Evolutionary conservation across 2,888 invertebrate genomes (phyloP), one percentile per base, ranked within the genome.

Genomic region (Stegophylla sp.): DNA sequence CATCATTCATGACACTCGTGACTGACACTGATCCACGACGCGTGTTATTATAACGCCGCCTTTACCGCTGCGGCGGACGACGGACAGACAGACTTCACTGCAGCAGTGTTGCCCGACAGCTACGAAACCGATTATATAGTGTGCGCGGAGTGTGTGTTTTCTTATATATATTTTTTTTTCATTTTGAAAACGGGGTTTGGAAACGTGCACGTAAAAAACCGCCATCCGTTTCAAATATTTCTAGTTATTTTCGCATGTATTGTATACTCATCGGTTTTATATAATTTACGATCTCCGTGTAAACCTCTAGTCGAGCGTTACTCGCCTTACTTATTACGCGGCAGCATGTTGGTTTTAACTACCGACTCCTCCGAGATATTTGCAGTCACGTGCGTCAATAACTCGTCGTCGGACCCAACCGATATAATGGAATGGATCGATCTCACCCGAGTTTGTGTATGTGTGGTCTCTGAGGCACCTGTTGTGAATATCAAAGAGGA

Each of bases 1-100:
- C 79, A 61, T 77, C 77, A 77, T 77, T 77, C 77, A 34, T 69
- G 79, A 79, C 79, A 41, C n/a, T 28, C 63, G 45, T 79, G 79
- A 79, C 79, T 71, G 79, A 79, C 79, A 79, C 61, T 79, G 79
- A 79, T 79, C 79, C 79, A 4, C 69, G 41, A 79, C 79, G 69
- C 61, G 79, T 79, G 79, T 79, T 82, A 82, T 82, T 82, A 81
- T 75, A 81, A 82, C 81, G 75, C 81, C 66, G 82, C 67, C 28
- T 63, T 43, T 51, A n/a, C 26, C n/a, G 43, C 20, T 20, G 66
- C 12, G 7, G 45, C 45, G 63, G 45, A 51, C 48, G 28, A 41
- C 56, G n/a, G 77, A 77, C 77, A 17, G 69, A 34, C 48, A n/a
- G 71, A 56, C 34, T 34, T 7, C 7, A n/a, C n/a, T n/a, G n/a